Conservation (phyloP, 1,140 invertebrate genomes). For the Berghia stephanieae region DNA sequence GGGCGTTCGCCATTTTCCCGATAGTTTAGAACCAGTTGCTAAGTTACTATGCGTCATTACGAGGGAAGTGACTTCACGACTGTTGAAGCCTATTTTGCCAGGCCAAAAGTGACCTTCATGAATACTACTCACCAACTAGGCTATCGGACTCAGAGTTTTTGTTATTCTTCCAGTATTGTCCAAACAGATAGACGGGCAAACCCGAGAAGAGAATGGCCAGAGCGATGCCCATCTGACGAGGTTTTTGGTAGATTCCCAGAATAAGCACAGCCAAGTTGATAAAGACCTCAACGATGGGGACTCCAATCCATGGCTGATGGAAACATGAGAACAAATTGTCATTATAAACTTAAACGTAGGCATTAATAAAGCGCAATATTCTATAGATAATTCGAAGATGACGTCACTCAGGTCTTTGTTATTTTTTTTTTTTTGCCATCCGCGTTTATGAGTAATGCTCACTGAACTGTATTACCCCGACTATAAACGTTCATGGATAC, state of each 20-base stretch:
- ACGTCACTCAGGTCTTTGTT: no score
- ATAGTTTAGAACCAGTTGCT: not conserved
- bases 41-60: not conserved
- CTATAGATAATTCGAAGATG: no score
- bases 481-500: no score
- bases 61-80: not conserved
- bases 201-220: constrained; percentile 71
- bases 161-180: constrained; percentile 70
- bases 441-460: no score
- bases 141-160: constrained; percentile 67
- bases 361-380: no score
- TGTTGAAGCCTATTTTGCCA: not conserved
- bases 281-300: constrained; percentile 43
- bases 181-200: constrained; percentile 69
- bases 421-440: no score
- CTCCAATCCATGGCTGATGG: no score
- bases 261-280: constrained; percentile 48
- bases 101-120: not conserved
- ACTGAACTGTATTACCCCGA: no score
- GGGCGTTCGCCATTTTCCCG: not conserved
- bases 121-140: constrained; percentile 41
- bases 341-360: no score
- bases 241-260: constrained; percentile 72
- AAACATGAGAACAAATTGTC: no score
- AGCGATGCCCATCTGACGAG: constrained; percentile 82